Conservation (phyloP, 2,888 invertebrate genomes). For the Hartigia nigra region DNA sequence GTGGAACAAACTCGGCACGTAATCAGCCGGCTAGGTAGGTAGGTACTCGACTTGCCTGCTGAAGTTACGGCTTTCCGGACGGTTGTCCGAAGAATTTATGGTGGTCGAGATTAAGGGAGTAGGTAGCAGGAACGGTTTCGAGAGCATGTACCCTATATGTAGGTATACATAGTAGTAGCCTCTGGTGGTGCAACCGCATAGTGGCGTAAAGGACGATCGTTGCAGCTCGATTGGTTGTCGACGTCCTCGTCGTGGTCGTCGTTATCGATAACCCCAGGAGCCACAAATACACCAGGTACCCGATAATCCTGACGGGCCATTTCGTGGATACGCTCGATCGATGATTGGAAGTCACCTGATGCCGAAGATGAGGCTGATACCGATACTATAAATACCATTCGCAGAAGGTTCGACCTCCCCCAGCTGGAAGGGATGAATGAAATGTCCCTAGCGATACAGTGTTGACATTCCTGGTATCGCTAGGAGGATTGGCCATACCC, state of each 20-base stretch:
- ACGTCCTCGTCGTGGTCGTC: not conserved
- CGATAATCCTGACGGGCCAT: not conserved
- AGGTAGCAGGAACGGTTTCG: not conserved
- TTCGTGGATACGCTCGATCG: not conserved
- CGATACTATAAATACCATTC: not conserved
- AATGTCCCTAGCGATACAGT: not conserved
- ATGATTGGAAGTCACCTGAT: not conserved
- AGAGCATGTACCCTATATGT: not conserved
- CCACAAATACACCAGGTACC: not conserved
- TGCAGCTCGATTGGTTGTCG: not conserved
- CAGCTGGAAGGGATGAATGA: not conserved
- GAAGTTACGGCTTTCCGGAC: slow-evolving; percentile 55
- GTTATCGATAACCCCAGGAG: not conserved
- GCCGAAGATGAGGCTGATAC: not conserved
- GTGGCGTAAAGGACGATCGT: not conserved
- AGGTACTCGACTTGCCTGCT: slow-evolving; percentile 30
- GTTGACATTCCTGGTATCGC: not conserved
- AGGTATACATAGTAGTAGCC: not conserved
- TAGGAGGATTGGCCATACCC: not conserved
- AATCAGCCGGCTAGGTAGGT: not conserved
- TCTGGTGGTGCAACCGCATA: not conserved
- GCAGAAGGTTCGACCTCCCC: not conserved
- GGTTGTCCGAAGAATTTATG: slow-evolving; percentile 44
- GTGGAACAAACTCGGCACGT: not conserved
- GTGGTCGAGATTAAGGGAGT: slow-evolving; percentile 6